Conservation (phyloP, 37 sponge, comb jelly and placozoan genomes). For the Theonella swinhoei region DNA sequence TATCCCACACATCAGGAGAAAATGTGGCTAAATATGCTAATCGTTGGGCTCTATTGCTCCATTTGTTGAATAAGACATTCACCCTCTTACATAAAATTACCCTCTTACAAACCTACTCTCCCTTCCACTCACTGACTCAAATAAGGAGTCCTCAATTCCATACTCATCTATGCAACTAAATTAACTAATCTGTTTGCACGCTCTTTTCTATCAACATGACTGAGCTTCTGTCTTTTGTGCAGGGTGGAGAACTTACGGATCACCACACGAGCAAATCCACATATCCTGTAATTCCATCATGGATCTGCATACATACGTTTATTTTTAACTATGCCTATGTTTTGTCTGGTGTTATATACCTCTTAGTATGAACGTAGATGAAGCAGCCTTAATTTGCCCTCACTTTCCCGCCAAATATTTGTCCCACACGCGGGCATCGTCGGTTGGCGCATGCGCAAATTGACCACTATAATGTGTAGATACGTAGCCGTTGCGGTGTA, state of each 20-base stretch:
- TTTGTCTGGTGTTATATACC: background rate
- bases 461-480: background rate
- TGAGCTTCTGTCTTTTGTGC: background rate
- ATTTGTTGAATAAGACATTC: conserved; percentile 1
- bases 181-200: background rate
- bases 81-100: background rate
- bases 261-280: conserved; percentile 18
- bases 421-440: background rate
- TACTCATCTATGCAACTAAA: background rate
- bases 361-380: background rate
- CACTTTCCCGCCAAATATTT: background rate
- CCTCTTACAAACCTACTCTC: background rate
- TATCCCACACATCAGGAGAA: background rate
- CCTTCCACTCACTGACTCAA: background rate
- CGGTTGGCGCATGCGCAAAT: background rate
- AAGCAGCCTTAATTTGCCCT: background rate
- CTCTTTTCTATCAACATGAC: background rate
- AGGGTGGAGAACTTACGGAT: conserved; percentile 5
- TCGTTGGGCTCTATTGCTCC: background rate
- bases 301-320: background rate
- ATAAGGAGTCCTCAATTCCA: background rate
- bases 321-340: background rate
- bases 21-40: background rate
- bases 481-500: background rate
- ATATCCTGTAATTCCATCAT: background rate